phyloP scores from a whole-genome alignment of 2,888 invertebrate genomes.

The Sinodicranocentrus sp. region DNA sequence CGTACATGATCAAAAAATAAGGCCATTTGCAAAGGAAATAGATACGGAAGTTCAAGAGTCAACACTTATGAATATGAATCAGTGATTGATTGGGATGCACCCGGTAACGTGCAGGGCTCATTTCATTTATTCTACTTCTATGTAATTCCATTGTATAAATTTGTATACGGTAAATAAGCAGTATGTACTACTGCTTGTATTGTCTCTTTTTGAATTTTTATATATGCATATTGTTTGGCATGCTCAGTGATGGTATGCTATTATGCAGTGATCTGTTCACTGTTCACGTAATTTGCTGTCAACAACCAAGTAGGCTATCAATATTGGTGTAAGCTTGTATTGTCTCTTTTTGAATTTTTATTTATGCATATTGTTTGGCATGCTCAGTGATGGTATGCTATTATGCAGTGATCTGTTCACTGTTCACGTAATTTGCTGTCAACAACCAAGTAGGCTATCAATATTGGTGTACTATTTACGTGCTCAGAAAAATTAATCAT shows the following conservation, averaged over 20 bases:
- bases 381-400: not conserved
- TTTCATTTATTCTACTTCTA: no score
- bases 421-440: not conserved
- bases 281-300: not conserved
- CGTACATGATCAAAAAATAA: conserved; percentile 25
- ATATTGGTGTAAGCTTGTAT: conserved; percentile 16
- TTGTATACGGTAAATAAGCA: no score
- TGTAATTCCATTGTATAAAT: not conserved
- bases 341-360: not conserved
- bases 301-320: conserved; percentile 17
- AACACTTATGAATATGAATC: conserved; percentile 11
- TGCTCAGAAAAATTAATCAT: conserved; percentile 46
- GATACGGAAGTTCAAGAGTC: conserved; percentile 55
- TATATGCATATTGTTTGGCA: not conserved
- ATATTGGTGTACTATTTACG: conserved; percentile 36
- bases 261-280: not conserved
- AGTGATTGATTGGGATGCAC: conserved; percentile 39
- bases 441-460: conserved; percentile 17
- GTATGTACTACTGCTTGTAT: no score
- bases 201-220: not conserved
- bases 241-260: not conserved
- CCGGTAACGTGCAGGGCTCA: conserved; percentile 20
- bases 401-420: not conserved
- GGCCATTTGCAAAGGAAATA: conserved; percentile 50
- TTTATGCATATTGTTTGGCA: not conserved